These are phyloP conservation scores for Pangasianodon hypophthalmus DNA, from an alignment of 2,113 vertebrate species.

Conservation along the genomic window DNA sequence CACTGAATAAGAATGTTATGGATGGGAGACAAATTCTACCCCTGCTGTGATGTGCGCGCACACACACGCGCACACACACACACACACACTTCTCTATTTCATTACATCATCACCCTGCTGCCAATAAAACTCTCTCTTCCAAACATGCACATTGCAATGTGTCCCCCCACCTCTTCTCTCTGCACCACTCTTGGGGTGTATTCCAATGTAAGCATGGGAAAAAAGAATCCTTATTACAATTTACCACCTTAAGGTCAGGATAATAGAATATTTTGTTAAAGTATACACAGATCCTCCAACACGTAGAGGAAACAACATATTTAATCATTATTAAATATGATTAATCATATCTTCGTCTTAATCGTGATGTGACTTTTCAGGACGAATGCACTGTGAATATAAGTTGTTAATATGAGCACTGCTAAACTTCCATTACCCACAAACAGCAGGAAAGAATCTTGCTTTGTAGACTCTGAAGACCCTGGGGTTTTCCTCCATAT, in stretches of 20 bases:
- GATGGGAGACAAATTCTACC: constrained; percentile 70
- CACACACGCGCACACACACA: constrained; percentile 48
- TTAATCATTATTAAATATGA: too few species aligned
- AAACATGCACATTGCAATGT: not conserved
- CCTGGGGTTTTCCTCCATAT: not conserved
- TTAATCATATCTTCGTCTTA: not conserved
- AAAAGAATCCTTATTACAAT: not conserved
- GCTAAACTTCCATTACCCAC: not conserved
- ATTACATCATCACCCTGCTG: constrained; percentile 67
- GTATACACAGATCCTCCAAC: not conserved
- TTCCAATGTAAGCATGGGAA: not conserved
- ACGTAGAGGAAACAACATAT: not conserved
- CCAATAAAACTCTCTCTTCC: constrained; percentile 51
- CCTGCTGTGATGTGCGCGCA: constrained; percentile 32
- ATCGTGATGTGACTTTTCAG: not conserved
- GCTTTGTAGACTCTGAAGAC: not conserved
- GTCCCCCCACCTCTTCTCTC: not conserved
- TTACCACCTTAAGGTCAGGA: not conserved
- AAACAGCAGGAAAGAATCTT: not conserved
- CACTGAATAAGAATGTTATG: constrained; percentile 72
- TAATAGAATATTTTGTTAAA: not conserved
- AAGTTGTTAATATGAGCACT: not conserved
- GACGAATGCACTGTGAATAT: not conserved
- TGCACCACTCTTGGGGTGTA: not conserved
- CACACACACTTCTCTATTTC: constrained; percentile 73